Evolutionary conservation across 2,797 vertebrate species (phyloP), one percentile per base, ranked within the genome.

Genomic region (Melanogrammus aeglefinus): DNA sequence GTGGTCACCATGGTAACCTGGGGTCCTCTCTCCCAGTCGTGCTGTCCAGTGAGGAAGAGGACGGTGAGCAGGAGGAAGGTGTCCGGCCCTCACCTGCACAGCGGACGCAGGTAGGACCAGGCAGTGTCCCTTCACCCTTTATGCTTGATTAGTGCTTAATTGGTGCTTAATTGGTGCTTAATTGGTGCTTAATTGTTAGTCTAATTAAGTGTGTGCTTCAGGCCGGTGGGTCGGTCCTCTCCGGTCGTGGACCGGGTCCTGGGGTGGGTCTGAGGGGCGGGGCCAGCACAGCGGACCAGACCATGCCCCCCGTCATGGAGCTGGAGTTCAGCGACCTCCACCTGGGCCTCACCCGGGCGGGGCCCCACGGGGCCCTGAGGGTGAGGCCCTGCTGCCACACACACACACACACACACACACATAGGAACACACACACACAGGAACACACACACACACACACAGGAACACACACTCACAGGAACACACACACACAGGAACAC

Each of bases 31-130:
- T 75, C 18, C 38, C 39, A 93, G 92, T 93, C 1, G 85, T 93
- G 2, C 79, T 93, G 75, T 93, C 91, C 0, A 93, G 92, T 77
- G 90, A 92, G 16, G 91, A 91, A 10, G 91, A 91, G 1, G 85
- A 86, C 21, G 83, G 81, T 29, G 79, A 72, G n/a, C 76, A 79
- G 0, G 81, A 76, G 0, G 51, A 66, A 2, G 57, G 35, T 3
- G 41, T 36, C 14, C 14, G 4, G 35, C 38, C n/a, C 0, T 36
- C 41, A 57, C 2, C 31, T 36, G 81, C 18, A 70, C 9, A 78
- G 70, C 57, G 27, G 31, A 4, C 6, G 2, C 75, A 85, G 85
- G 84, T 88, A 57, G 4, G 63, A 27, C 24, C 74, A 83, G n/a
- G 31, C 33, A 5, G n/a, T 24, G 5, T 38, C 36, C 5, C 8